Evolutionary conservation across 1,140 invertebrate genomes (phyloP).

Genomic region (Drosophila cardini): DNA sequence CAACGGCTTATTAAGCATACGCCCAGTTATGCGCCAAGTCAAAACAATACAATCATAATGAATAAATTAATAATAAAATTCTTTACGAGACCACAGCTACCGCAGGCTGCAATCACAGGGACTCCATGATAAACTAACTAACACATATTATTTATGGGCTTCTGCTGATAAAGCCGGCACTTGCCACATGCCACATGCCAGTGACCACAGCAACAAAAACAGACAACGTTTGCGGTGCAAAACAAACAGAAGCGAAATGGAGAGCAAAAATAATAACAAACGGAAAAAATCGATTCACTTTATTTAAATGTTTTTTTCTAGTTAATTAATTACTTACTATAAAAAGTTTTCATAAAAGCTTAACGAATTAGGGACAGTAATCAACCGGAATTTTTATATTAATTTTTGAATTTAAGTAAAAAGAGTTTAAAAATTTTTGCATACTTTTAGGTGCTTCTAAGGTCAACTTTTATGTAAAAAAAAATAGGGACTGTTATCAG

Average conservation of each 20-base stretch:
- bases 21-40: conserved; percentile 41
- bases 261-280: conserved; percentile 15
- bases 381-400: too few species aligned
- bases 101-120: conserved; percentile 55
- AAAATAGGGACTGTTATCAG: too few species aligned
- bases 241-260: conserved; percentile 7
- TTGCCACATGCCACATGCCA: conserved; percentile 43
- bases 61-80: conserved; percentile 64
- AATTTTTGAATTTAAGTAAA: too few species aligned
- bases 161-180: conserved; percentile 42
- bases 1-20: conserved; percentile 62
- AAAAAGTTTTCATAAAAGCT: not conserved
- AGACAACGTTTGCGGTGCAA: conserved; percentile 50
- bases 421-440: too few species aligned
- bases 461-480: too few species aligned
- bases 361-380: too few species aligned
- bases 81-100: conserved; percentile 39
- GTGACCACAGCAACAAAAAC: conserved; percentile 41
- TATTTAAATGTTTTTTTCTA: not conserved
- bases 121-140: conserved; percentile 74
- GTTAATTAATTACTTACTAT: not conserved
- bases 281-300: not conserved
- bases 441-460: too few species aligned
- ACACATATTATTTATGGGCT: conserved; percentile 69
- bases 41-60: conserved; percentile 18